Base-by-base conservation (phyloP, 2,888 invertebrate genomes). In the Pheosia gnoma region DNA sequence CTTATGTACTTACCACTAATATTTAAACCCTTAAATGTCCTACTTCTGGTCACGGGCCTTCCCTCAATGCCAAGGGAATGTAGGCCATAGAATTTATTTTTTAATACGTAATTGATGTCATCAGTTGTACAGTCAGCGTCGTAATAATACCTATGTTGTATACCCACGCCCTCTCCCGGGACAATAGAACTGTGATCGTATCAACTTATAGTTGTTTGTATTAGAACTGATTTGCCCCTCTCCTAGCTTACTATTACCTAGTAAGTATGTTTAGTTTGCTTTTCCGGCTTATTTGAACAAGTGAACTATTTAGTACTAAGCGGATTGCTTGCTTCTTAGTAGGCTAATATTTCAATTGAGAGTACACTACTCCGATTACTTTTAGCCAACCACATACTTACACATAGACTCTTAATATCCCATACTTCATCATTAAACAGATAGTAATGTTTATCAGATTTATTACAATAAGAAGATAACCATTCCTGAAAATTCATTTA, bases 221-320 rank as follows among this genome's bases (percentile, higher is more conserved):
- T 13, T 66, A 67, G 56, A 65, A 57, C 51, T 61, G 59, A 62
- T 54, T 58, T 49, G 58, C 64, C 63, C 67, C 67, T 68, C 41
- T 72, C 61, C 61, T 67, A 65, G 70, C 72, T 78, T 73, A 53
- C 52, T 47, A 59, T 25, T 65, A 56, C 52, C 51, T 60, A 13
- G 49, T 55, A 65, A 2, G 59, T 65, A 59, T 63, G 65, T 75
- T 75, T 77, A 63, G 63, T 74, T 78, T 75, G 77, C 79, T 77
- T 78, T 74, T 68, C 69, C 68, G 59, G 71, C 69, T 76, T 75
- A 59, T 63, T 56, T 66, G 49, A 51, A 57, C 68, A 59, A 68
- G 64, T 77, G 58, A 66, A 67, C 63, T 75, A 60, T 74, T 76
- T 75, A 74, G 73, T 65, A 58, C 65, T 67, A 62, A 65, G 25